These are phyloP conservation scores for Palythoa grandiflora DNA, from an alignment of 92 coral and sea anemone genomes.

Conservation along the genomic window DNA sequence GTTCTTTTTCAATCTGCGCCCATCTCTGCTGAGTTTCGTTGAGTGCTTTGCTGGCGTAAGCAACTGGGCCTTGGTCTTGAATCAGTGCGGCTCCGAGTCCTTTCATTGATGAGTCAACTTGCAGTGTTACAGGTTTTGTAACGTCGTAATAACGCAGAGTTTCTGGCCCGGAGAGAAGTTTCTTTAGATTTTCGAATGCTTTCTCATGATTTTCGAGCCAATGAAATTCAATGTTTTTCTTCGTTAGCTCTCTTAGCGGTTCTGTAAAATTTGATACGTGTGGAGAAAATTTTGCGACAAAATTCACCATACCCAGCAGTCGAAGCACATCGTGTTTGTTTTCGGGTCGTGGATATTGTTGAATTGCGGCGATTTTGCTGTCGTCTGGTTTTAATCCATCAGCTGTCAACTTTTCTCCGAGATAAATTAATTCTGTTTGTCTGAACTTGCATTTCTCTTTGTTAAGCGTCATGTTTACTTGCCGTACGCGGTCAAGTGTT, in stretches of 20 bases:
- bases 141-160: constrained; percentile 66
- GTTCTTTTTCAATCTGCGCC: constrained; percentile 61
- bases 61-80: constrained; percentile 44
- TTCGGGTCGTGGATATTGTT: constrained; percentile 51
- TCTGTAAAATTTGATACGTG: constrained; percentile 51
- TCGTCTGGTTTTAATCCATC: constrained; percentile 69
- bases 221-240: constrained; percentile 58
- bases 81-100: constrained; percentile 57
- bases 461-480: constrained; percentile 67
- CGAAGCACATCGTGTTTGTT: constrained; percentile 68
- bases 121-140: constrained; percentile 47
- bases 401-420: constrained; percentile 66
- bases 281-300: constrained; percentile 67
- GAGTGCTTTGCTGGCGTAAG: constrained; percentile 16
- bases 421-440: constrained; percentile 52
- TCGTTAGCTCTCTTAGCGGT: constrained; percentile 65
- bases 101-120: constrained; percentile 49
- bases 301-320: constrained; percentile 71
- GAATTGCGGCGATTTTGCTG: constrained; percentile 64
- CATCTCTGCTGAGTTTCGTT: constrained; percentile 56
- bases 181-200: constrained; percentile 64
- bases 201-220: constrained; percentile 69
- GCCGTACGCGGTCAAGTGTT: constrained; percentile 44
- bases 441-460: constrained; percentile 62
- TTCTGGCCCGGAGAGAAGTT: constrained; percentile 44